Evolutionary conservation across 1,140 invertebrate species (phyloP), one percentile per base, ranked within the genome.

Genomic region (Listronotus bonariensis): DNA sequence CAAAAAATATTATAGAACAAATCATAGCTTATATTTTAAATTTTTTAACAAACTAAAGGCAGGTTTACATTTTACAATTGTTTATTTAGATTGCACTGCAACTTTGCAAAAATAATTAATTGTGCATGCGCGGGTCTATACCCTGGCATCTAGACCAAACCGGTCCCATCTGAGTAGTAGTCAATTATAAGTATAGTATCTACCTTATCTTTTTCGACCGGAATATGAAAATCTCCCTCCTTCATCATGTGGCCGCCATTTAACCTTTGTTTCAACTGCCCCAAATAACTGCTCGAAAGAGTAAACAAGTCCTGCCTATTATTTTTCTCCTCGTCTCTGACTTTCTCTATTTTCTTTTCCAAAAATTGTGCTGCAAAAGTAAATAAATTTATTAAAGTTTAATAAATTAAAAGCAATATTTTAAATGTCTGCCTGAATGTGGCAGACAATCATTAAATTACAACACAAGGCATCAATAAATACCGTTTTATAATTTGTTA

Each of bases 241-340:
- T 86, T 86, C 71, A 96, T 90, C 87, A 96, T 92, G 31, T 84
- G 84, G n/a, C 77, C 77, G 14, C 79, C 76, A 15, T 91, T 85
- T 40, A 86, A 85, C 78, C 88, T 92, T 8, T 86, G 85, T 73
- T 95, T 94, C 53, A 98, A 80, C 75, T 95, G 91, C 0, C 95
- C 95, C 72, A 92, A 90, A 78, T 98, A 98, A 36, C 93, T 95
- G 3, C 87, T 93, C 0, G 95, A 95, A 31, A 98, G 82, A 1
- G 92, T 93, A 80, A 90, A 96, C 8, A 98, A 82, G 82, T 98
- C 97, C 60, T 93, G 94, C 40, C 96, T 83, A 67, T 96, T 92
- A 6, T 90, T 92, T 72, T 96, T 96, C 76, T 99, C 96, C 70
- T 95, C 92, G 67, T 94, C 89, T 53, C 91, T 87, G 0, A 96